Conservation (phyloP, 2,888 invertebrate species). For the Bellardia bayeri region DNA sequence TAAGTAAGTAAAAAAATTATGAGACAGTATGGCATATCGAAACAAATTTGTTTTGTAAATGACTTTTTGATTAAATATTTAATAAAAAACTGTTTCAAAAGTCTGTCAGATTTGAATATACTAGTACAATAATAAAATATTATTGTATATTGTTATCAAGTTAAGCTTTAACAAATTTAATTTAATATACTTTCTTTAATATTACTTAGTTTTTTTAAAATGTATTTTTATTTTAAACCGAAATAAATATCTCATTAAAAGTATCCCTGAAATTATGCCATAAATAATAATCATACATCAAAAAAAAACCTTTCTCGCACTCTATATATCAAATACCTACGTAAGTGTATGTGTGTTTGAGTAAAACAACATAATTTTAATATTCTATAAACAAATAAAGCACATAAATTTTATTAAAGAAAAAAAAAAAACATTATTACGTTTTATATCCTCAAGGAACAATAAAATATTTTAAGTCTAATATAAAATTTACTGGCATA, state of each 20-base stretch:
- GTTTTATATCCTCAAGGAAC: slow-evolving; percentile 62
- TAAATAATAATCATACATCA: slow-evolving; percentile 34
- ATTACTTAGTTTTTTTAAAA: neutral
- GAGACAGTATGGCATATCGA: too few relatives aligned
- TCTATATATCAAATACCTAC: neutral
- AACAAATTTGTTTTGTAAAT: neutral
- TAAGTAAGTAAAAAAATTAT: neutral
- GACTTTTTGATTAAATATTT: neutral
- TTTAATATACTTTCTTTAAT: neutral
- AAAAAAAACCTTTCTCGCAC: neutral
- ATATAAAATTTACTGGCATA: slow-evolving; percentile 51
- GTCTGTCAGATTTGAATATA: neutral
- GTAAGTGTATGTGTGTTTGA: neutral
- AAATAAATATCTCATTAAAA: slow-evolving; percentile 23
- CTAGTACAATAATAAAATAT: too few relatives aligned
- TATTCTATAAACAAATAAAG: slow-evolving; percentile 30
- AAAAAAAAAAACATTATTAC: slow-evolving; percentile 1
- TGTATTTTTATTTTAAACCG: neutral
- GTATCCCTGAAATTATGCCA: slow-evolving; percentile 25
- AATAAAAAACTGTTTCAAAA: neutral
- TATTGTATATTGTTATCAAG: too few relatives aligned
- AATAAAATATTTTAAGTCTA: slow-evolving; percentile 63
- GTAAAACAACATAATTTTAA: slow-evolving; percentile 30
- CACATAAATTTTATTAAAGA: slow-evolving; percentile 32
- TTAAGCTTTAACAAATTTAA: neutral